Evolutionary conservation across 2,888 invertebrate species (phyloP), one percentile per base, ranked within the genome.

Genomic region (Steinernema scapterisci): DNA sequence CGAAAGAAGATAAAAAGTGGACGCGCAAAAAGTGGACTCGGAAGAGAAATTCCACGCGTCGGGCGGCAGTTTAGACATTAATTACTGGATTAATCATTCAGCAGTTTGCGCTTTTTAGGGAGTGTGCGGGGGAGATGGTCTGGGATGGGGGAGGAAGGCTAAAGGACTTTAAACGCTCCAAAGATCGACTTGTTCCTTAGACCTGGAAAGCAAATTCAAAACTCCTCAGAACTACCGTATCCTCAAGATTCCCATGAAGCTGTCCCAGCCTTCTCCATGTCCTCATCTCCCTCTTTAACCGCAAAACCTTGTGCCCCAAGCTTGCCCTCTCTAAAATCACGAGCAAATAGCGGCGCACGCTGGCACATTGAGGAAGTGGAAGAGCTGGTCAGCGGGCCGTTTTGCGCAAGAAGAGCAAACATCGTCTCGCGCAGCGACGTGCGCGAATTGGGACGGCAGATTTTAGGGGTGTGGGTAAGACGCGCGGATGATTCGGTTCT

Each of bases 341-440:
- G 63, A 31, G 63, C 31, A 63, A 63, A 63, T 63, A 63, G 31
- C 1, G 54, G 31, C 48, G 63, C 63, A 25, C 27, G 63, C 27
- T 63, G 63, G 63, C 63, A 63, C 63, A 63, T 63, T 63, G 63
- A 63, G 63, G 63, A 63, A 63, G 63, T 63, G 63, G 6, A 27
- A 38, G 38, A 3, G 38, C 27, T 63, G 63, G 63, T 63, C 63
- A 63, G 63, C 23, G 23, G 25, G 25, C 19, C 19, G n/a, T 48
- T 38, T 38, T 19, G 16, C 48, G 48, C n/a, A n/a, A n/a, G n/a
- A 25, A 54, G 54, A 19, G n/a, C 63, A 63, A 63, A 63, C 63
- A 63, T 2, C 13, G 63, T 16, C 19, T 7, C 9, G 45, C 45
- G 25, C n/a, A 23, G 52, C 63, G 63, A 63, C 63, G 63, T 63